Evolutionary conservation across 2,113 vertebrate genomes (phyloP).

Genomic region (Petrocephalus zakoni): DNA sequence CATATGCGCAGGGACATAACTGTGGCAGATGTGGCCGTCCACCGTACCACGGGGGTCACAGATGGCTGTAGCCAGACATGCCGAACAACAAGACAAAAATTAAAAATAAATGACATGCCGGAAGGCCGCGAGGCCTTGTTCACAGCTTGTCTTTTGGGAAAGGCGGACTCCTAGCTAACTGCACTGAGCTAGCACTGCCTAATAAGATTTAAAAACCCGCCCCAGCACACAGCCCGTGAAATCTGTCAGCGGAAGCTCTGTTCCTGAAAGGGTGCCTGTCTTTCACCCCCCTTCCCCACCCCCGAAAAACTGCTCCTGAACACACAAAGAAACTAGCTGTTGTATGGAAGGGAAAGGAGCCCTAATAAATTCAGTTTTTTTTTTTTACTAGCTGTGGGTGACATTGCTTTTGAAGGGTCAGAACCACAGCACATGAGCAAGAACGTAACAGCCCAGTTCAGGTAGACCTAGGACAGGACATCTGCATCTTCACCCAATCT

Average conservation of each 20-base stretch:
- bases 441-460: not conserved
- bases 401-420: not conserved
- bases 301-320: not conserved
- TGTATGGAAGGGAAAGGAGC: not conserved
- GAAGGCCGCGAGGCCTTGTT: not conserved
- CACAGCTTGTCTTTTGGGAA: not conserved
- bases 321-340: not conserved
- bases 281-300: not conserved
- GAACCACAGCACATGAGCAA: not conserved
- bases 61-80: not conserved
- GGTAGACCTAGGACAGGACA: not conserved
- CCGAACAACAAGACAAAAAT: too few relatives aligned
- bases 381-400: not conserved
- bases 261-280: not conserved
- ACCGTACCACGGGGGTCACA: not conserved
- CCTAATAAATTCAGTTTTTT: not conserved
- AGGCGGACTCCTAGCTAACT: not conserved
- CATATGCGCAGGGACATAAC: not conserved
- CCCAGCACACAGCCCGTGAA: not conserved
- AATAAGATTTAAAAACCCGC: not conserved
- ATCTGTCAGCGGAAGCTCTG: not conserved
- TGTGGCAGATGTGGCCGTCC: not conserved
- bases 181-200: not conserved
- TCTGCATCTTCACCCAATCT: not conserved
- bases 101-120: not conserved